A percentile compares a stretch with the other conserved stretches of the same genome.
Evolutionary conservation across 2,113 vertebrate species (phyloP).

Genomic region (Oreochromis tanganicae): DNA sequence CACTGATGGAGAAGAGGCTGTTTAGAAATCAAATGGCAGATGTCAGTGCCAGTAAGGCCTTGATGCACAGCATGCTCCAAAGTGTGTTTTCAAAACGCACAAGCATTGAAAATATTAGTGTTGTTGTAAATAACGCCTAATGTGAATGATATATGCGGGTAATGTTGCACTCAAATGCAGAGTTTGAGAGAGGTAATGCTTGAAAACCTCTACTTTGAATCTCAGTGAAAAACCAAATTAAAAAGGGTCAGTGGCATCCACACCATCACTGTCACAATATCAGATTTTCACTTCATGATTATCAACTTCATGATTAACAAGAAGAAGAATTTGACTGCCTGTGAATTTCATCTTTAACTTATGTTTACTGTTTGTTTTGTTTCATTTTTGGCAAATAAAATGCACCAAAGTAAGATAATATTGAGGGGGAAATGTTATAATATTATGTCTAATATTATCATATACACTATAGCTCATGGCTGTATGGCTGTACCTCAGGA

Average conservation of each 20-base stretch:
- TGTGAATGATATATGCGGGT: neutral
- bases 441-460: neutral
- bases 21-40: neutral
- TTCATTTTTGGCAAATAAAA: neutral
- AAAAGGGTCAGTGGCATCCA: neutral
- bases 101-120: neutral
- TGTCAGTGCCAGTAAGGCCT: neutral
- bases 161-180: neutral
- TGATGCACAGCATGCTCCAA: neutral
- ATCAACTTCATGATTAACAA: neutral
- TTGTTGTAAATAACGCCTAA: neutral
- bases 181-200: neutral
- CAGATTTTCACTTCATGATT: neutral
- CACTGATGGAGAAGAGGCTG: neutral
- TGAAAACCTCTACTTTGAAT: neutral
- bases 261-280: neutral
- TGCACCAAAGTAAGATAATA: neutral
- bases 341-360: neutral
- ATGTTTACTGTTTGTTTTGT: neutral
- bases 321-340: neutral
- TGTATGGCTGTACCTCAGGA: neutral
- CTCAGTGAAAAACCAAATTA: neutral
- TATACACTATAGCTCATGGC: neutral
- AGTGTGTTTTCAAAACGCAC: neutral
- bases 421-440: neutral